Evolutionary conservation across 64 coral and sea anemone species (phyloP).

Genomic region (Montipora efflorescens): DNA sequence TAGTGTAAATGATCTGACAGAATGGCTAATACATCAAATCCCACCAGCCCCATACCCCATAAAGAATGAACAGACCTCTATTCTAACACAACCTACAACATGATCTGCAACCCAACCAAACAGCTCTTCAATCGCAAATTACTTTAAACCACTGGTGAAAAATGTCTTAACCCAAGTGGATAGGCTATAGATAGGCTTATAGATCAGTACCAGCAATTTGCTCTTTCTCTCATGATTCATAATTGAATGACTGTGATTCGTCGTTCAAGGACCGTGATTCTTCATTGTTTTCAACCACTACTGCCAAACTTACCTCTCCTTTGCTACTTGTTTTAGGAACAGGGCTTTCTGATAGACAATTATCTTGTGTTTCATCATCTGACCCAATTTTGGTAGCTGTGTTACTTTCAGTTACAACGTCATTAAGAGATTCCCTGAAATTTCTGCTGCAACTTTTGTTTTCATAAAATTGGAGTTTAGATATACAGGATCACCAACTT

Average conservation of each 20-base stretch:
- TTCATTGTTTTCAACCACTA: not conserved
- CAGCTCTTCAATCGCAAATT: too few relatives aligned
- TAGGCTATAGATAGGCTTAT: too few relatives aligned
- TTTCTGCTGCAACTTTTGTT: not conserved
- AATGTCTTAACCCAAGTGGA: too few relatives aligned
- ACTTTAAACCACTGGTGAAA: too few relatives aligned
- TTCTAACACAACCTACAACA: too few relatives aligned
- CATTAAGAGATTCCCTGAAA: constrained; percentile 21
- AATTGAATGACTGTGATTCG: constrained; percentile 21
- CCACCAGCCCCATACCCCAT: too few relatives aligned
- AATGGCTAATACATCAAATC: too few relatives aligned
- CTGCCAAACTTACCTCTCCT: constrained; percentile 5
- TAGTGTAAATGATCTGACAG: not conserved
- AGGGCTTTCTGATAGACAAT: constrained; percentile 30
- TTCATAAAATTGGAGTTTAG: too few relatives aligned
- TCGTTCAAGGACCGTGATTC: constrained; percentile 5
- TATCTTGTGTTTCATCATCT: constrained; percentile 31
- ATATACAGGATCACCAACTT: too few relatives aligned
- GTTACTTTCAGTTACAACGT: not conserved
- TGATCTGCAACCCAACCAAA: too few relatives aligned
- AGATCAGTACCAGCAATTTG: not conserved
- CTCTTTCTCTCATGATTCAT: not conserved
- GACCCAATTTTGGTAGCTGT: constrained; percentile 5
- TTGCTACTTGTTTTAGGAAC: constrained; percentile 6
- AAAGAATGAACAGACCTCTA: too few relatives aligned